Evolutionary conservation across 2,797 vertebrate species (phyloP), one percentile per base, ranked within the genome.

Genomic region (Galagoides demidoff): DNA sequence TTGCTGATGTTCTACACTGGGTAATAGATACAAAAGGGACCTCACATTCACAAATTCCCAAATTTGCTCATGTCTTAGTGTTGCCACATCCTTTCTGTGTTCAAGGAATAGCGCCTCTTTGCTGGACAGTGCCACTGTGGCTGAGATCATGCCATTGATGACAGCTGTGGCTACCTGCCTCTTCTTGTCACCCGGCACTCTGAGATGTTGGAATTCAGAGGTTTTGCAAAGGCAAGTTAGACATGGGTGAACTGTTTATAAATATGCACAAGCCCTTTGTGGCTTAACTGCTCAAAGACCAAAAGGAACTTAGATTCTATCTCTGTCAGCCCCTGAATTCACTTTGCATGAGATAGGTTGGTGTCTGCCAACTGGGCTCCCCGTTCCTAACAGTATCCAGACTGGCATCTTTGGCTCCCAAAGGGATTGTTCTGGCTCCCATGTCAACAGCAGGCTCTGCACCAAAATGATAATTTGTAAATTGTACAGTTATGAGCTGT

Each of bases 401-500:
- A 10, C 70, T 78, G 84, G 81, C 85, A 95, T 86, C 68, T 66
- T 66, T 84, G 39, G 49, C 92, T 92, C 81, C 49, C 27, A 84
- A 74, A 22, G 25, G 49, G 13, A 77, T 84, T 78, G 29, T 61
- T 89, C 59, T 5, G 39, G 68, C 92, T 96, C 43, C 71, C 63
- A 45, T 27, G 45, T 92, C 73, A 92, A 92, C 77, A 87, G 68
- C 13, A 37, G 71, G 34, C 55, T 94, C 81, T 77, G 49, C 87
- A 93, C 25, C 57, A 49, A 90, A 43, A 55, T 71, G 84, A 94
- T 94, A 31, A 90, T 89, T 43, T 78, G 57, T 39, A 95, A 95
- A 95, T 9, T 68, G 49, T 79, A 59, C 63, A 63, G 37, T 95
- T 85, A 43, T 1, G 49, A 85, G 23, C 5, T 11, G 76, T 64